Evolutionary conservation across 92 coral and sea anemone species (phyloP).

Genomic region (Paragorgia papillata): DNA sequence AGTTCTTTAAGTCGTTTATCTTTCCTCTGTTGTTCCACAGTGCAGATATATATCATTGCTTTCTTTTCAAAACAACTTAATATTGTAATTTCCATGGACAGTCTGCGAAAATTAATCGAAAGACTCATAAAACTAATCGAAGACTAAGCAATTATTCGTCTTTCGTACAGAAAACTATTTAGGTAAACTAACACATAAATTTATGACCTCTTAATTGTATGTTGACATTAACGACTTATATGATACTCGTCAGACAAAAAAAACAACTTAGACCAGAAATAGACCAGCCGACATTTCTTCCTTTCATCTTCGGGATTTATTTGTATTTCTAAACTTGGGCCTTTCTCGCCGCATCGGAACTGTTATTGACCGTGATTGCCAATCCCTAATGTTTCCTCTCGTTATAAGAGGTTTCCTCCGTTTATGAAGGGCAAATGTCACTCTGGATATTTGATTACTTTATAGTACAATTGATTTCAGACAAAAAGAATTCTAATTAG

Average conservation of each 20-base stretch:
- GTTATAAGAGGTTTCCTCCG: not conserved
- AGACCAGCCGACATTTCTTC: too few species aligned
- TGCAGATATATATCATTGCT: too few species aligned
- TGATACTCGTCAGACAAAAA: too few species aligned
- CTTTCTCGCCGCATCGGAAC: too few species aligned
- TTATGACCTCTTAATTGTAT: slow-evolving; percentile 16
- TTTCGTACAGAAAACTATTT: not conserved
- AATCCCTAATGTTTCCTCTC: not conserved
- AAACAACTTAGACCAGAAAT: too few species aligned
- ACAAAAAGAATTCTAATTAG: slow-evolving; percentile 46
- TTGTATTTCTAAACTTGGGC: too few species aligned
- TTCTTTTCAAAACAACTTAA: not conserved
- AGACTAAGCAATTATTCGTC: not conserved
- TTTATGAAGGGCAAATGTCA: slow-evolving; percentile 39
- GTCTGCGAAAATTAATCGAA: too few species aligned
- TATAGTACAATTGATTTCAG: slow-evolving; percentile 6
- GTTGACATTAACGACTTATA: slow-evolving; percentile 15
- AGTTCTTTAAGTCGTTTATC: too few species aligned
- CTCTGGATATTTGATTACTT: slow-evolving; percentile 44
- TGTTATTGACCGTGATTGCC: too few species aligned
- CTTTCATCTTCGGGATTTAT: too few species aligned
- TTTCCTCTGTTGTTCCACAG: too few species aligned
- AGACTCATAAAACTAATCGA: too few species aligned
- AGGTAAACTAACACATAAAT: slow-evolving; percentile 13
- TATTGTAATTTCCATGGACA: not conserved